Conservation (phyloP, 2,113 vertebrate genomes). For the Pterocles gutturalis region DNA sequence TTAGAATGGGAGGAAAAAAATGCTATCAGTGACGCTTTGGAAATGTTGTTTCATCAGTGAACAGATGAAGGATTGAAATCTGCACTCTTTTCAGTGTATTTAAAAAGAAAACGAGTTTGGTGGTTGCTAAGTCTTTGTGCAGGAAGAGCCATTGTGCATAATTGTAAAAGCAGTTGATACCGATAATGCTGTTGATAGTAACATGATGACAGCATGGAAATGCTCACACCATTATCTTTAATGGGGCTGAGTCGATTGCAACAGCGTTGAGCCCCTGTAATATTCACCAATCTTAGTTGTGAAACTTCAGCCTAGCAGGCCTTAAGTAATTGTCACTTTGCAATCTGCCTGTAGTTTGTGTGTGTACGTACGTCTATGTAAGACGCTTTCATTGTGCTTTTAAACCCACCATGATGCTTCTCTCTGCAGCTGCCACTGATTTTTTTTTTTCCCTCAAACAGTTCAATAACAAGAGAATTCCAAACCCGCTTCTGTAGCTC, state of each 20-base stretch:
- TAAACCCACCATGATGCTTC: slow-evolving; percentile 7
- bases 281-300: slow-evolving; percentile 61
- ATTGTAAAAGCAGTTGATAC: slow-evolving; percentile 70
- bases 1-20: slow-evolving; percentile 80
- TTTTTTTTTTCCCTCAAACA: background rate
- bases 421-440: slow-evolving; percentile 12
- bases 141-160: slow-evolving; percentile 51
- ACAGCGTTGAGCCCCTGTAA: slow-evolving; percentile 48
- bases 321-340: slow-evolving; percentile 56
- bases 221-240: slow-evolving; percentile 61
- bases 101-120: slow-evolving; percentile 74
- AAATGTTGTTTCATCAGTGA: slow-evolving; percentile 81
- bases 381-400: slow-evolving; percentile 30
- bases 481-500: slow-evolving; percentile 2
- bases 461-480: slow-evolving; percentile 37
- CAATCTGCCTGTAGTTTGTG: slow-evolving; percentile 27
- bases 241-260: slow-evolving; percentile 51
- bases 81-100: slow-evolving; percentile 78
- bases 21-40: slow-evolving; percentile 77
- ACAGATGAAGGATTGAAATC: slow-evolving; percentile 82
- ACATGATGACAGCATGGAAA: slow-evolving; percentile 66
- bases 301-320: slow-evolving; percentile 58
- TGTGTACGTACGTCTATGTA: background rate
- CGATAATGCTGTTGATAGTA: slow-evolving; percentile 63
- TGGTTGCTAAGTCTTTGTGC: slow-evolving; percentile 64